phyloP scores from a whole-genome alignment of 1,140 invertebrate genomes.

The Aphidius gifuensis region DNA sequence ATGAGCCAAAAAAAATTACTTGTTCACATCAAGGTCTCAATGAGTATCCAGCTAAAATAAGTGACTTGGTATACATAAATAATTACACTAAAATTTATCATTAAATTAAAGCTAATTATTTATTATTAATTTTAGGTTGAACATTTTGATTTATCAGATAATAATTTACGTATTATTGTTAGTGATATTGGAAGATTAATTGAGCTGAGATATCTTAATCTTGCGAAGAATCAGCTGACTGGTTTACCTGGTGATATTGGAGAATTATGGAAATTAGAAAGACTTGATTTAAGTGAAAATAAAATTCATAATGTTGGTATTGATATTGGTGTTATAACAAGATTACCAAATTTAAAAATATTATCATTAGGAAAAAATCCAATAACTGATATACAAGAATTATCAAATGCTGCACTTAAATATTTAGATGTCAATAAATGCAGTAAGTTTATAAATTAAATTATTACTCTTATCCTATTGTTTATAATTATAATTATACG shows the following conservation, averaged over 20 bases:
- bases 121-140: slow-evolving; percentile 32
- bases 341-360: slow-evolving; percentile 34
- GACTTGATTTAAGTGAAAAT: slow-evolving; percentile 39
- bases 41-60: slow-evolving; percentile 37
- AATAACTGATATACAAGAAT: slow-evolving; percentile 33
- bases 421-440: slow-evolving; percentile 40
- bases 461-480: neutral
- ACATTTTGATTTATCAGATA: slow-evolving; percentile 42
- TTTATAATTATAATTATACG: neutral
- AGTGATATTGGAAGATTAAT: slow-evolving; percentile 34
- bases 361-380: slow-evolving; percentile 41
- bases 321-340: slow-evolving; percentile 31
- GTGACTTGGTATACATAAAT: slow-evolving; percentile 23
- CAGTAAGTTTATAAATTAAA: slow-evolving; percentile 31
- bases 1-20: slow-evolving; percentile 29
- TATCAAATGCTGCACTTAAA: slow-evolving; percentile 33
- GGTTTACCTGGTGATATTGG: slow-evolving; percentile 35
- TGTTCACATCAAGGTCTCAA: slow-evolving; percentile 33
- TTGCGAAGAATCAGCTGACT: slow-evolving; percentile 40
- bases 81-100: neutral
- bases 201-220: slow-evolving; percentile 39
- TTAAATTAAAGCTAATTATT: neutral
- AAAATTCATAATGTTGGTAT: slow-evolving; percentile 21
- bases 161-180: slow-evolving; percentile 34
- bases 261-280: slow-evolving; percentile 32